Evolutionary conservation across 2,888 invertebrate species (phyloP), one percentile per base, ranked within the genome.

Genomic region (Eutolmus rufibarbis): DNA sequence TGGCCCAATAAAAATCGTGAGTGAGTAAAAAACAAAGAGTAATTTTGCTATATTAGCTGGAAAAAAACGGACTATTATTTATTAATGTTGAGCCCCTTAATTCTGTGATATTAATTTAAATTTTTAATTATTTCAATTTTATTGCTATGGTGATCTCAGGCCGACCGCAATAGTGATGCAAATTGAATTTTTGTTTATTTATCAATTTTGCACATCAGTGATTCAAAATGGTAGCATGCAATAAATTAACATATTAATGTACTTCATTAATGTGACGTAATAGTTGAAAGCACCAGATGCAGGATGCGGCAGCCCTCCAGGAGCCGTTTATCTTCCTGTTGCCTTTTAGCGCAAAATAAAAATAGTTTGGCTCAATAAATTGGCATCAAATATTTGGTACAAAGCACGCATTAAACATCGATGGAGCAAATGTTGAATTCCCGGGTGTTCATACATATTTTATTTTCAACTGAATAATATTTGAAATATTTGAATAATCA

Each of bases 171-270:
- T 82, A 9, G 34, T 37, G 19, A 66, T 37, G 57, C 23, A 82
- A 82, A 82, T 82, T 82, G 66, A 82, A 57, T 82, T 82, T 82
- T 57, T 82, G 19, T 82, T 82, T 82, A 82, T 82, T 19, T 57
- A 82, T 40, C 82, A 66, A 82, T 57, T 66, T 82, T 66, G 37
- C 57, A 31, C 66, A 57, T 82, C 82, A 82, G 66, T 57, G 57
- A 66, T 66, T 12, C 66, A 66, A 66, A 66, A 19, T 12, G 66
- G 66, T 66, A 66, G 66, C 66, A 66, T 12, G 66, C 23, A 28
- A 23, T 28, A 66, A 23, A 66, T 66, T 66, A 66, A 28, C 66
- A 66, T 57, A 57, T 66, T 66, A 66, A 66, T 28, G 3, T 19
- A 66, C 12, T 12, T 66, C 66, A 66, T 7, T 66, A 0, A 66